These are phyloP conservation scores for Macroglossus sobrinus DNA, from an alignment of 2,113 vertebrate genomes.

Conservation along the genomic window DNA sequence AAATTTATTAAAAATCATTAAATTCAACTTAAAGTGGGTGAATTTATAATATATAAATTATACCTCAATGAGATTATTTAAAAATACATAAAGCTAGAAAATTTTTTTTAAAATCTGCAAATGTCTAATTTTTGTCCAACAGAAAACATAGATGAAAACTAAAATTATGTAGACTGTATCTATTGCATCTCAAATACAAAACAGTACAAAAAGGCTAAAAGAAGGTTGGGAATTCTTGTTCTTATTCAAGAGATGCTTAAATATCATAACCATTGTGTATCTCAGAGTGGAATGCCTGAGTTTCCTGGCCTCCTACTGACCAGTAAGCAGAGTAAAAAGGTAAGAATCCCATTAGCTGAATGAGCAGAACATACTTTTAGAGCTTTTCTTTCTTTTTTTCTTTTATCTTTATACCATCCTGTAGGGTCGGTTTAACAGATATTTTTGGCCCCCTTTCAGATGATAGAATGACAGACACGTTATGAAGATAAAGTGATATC, in stretches of 20 bases:
- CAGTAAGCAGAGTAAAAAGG: constrained; percentile 25
- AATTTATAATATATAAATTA: neutral
- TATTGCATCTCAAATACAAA: neutral
- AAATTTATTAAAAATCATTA: neutral
- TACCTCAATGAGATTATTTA: neutral
- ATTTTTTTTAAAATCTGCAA: neutral
- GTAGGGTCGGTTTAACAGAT: neutral
- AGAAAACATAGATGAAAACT: neutral
- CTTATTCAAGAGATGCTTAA: neutral
- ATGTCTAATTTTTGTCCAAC: neutral
- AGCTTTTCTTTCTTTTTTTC: constrained; percentile 6
- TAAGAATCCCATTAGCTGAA: constrained; percentile 22
- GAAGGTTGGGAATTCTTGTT: neutral
- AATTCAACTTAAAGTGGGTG: neutral
- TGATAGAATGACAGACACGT: constrained; percentile 13
- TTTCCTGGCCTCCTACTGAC: constrained; percentile 29
- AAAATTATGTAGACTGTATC: neutral
- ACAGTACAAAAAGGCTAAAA: neutral
- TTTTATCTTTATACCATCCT: constrained; percentile 28
- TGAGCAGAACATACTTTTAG: neutral
- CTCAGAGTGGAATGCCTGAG: neutral
- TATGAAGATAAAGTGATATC: neutral
- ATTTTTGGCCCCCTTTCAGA: constrained; percentile 26
- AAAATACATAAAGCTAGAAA: neutral
- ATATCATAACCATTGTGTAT: neutral